A percentile compares a stretch with the other conserved stretches of the same genome.
phyloP scores from a whole-genome alignment of 2,113 vertebrate genomes.

The Climacteris rufus region DNA sequence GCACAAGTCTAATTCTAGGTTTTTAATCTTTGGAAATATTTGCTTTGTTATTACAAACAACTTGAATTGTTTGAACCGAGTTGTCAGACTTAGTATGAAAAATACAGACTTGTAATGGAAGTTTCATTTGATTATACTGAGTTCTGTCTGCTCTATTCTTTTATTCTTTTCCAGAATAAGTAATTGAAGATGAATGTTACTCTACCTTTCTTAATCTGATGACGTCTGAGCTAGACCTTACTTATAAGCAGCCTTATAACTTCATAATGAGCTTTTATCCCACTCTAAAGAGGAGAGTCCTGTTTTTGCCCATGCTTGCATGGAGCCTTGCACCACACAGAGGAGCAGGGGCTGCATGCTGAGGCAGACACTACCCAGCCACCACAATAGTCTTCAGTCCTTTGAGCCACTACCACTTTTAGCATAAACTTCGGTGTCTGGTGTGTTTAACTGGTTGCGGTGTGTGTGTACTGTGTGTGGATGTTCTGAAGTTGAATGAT shows the following conservation, averaged over 20 bases:
- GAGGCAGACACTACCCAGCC: background rate
- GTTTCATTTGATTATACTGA: background rate
- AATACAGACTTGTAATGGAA: background rate
- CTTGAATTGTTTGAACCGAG: background rate
- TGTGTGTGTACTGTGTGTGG: background rate
- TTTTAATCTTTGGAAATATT: conserved; percentile 4
- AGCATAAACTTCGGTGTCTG: background rate
- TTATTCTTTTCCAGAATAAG: background rate
- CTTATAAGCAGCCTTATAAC: background rate
- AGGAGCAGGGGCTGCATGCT: background rate
- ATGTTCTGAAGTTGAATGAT: background rate
- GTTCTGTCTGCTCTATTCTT: background rate
- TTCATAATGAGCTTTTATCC: background rate
- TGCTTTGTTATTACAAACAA: background rate
- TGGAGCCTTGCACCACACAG: background rate
- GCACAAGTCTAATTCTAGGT: background rate
- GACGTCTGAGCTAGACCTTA: background rate
- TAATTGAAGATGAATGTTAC: background rate
- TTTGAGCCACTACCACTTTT: background rate
- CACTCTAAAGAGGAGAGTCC: background rate
- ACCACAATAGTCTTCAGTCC: background rate
- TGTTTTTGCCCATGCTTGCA: background rate
- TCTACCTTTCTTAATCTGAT: background rate
- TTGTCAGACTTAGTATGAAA: background rate
- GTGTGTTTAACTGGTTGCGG: background rate